Percentiles rank a stretch among this genome's conserved stretches.
phyloP scores from a whole-genome alignment of 2,888 invertebrate genomes.

The Spilarctia lutea region DNA sequence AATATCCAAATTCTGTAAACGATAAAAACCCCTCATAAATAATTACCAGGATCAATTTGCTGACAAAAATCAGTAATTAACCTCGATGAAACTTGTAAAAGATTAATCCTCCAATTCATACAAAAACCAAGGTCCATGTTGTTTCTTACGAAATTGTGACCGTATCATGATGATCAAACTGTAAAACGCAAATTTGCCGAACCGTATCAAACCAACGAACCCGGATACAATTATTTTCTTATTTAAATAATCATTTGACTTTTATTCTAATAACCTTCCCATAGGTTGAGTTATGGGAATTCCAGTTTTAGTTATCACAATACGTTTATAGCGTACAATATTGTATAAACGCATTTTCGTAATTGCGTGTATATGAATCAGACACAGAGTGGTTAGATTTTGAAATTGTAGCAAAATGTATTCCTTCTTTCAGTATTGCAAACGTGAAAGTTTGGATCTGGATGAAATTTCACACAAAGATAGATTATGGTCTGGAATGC shows the following conservation, averaged over 20 bases:
- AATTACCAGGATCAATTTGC: not conserved
- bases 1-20: not conserved
- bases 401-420: not conserved
- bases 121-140: constrained; percentile 16
- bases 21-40: not conserved
- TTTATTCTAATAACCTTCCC: not conserved
- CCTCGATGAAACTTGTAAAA: constrained; percentile 2
- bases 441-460: too few species aligned
- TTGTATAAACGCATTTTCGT: not conserved
- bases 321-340: not conserved
- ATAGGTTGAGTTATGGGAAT: not conserved
- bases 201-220: constrained; percentile 19
- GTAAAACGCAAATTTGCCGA: constrained; percentile 29
- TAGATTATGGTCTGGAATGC: too few species aligned
- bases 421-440: not conserved
- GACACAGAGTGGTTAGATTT: not conserved
- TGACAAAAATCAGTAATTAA: not conserved
- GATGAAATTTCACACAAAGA: too few species aligned
- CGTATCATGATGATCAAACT: constrained; percentile 35
- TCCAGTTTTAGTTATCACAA: not conserved
- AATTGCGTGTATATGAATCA: not conserved
- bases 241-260: not conserved
- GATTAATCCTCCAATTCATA: not conserved
- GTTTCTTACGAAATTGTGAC: constrained; percentile 29
- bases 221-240: constrained; percentile 29